Evolutionary conservation across 2,113 vertebrate species (phyloP).

Genomic region (Procapra przewalskii): DNA sequence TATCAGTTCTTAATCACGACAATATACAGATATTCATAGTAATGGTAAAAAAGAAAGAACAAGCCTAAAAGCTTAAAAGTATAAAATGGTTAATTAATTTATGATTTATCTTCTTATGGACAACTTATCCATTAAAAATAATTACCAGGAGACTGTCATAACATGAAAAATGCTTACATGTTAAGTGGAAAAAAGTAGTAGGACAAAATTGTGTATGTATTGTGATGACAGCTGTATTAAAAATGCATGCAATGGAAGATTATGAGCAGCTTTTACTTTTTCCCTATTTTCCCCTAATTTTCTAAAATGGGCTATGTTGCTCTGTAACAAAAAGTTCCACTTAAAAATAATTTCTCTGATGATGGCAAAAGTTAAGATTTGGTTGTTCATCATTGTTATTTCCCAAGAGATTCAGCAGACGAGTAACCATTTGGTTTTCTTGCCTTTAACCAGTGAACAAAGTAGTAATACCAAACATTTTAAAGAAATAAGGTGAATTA

Average conservation of each 20-base stretch:
- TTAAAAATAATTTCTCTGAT: neutral
- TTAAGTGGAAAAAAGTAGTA: neutral
- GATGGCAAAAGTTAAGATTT: neutral
- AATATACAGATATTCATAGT: neutral
- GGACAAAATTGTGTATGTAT: neutral
- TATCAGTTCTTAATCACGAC: neutral
- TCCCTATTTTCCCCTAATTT: constrained; percentile 5
- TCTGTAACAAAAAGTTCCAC: neutral
- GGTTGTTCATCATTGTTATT: neutral
- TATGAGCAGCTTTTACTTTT: neutral
- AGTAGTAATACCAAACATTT: neutral
- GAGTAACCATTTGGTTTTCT: neutral
- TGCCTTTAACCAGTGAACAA: constrained; percentile 1
- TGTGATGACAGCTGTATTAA: neutral
- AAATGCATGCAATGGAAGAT: neutral
- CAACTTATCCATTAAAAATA: constrained; percentile 25
- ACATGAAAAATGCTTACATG: constrained; percentile 5
- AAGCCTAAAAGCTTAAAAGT: neutral
- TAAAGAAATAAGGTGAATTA: constrained; percentile 20
- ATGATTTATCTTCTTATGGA: neutral
- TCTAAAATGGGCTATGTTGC: neutral
- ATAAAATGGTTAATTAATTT: neutral
- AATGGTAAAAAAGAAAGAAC: neutral
- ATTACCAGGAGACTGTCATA: neutral
- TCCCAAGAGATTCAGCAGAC: neutral